Conservation (phyloP, 2,113 vertebrate genomes). For the Acanthisitta chloris region DNA sequence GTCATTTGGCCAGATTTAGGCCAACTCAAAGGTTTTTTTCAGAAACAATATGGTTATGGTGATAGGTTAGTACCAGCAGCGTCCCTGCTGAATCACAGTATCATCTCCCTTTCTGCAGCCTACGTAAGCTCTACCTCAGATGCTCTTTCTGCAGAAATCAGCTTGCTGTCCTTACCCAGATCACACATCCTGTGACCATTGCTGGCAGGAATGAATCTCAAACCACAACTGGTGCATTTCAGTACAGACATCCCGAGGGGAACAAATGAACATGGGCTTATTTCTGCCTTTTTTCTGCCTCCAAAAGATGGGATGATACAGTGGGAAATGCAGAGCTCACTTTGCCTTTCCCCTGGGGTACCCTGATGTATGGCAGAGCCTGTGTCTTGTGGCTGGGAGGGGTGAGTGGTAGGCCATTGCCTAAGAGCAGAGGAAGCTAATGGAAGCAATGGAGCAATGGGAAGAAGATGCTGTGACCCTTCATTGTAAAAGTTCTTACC, state of each 20-base stretch:
- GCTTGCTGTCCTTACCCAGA: not conserved
- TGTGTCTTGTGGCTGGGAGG: not conserved
- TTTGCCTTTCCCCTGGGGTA: not conserved
- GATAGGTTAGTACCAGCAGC: not conserved
- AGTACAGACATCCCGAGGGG: not conserved
- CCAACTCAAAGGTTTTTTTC: not conserved
- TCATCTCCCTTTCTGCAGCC: not conserved
- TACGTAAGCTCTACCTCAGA: accelerated
- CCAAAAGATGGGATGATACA: not conserved
- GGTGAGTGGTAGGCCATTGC: not conserved
- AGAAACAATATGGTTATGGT: not conserved
- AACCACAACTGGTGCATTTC: not conserved
- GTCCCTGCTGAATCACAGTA: not conserved
- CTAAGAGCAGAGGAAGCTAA: not conserved
- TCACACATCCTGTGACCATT: not conserved
- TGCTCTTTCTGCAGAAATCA: not conserved
- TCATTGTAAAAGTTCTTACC: not conserved
- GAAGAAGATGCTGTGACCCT: not conserved
- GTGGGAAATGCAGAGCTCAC: accelerated
- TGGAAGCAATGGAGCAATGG: not conserved
- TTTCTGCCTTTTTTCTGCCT: not conserved
- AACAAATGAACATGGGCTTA: not conserved
- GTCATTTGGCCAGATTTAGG: not conserved
- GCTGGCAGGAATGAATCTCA: not conserved
- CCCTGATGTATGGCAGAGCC: not conserved